Conservation (phyloP, 2,888 invertebrate species). For the Drosophila rellima region DNA sequence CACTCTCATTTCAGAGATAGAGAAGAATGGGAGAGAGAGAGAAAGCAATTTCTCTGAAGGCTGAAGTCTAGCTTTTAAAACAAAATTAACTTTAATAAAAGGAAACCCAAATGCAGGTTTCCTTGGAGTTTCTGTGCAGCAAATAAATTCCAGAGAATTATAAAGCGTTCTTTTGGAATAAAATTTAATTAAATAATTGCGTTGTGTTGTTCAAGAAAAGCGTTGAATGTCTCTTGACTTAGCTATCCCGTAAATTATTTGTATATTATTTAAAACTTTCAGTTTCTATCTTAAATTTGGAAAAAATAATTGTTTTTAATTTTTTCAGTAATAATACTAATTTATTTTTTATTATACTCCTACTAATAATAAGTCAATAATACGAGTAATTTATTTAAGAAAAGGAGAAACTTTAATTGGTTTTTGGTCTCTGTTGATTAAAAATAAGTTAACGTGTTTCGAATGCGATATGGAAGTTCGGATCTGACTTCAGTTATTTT, state of each 20-base stretch:
- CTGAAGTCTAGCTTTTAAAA: background rate
- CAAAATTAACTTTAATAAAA: background rate
- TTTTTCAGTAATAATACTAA: too few species aligned
- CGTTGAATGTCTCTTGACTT: background rate
- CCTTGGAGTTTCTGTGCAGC: background rate
- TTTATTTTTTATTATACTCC: too few species aligned
- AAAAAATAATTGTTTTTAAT: too few species aligned
- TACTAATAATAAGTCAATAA: too few species aligned
- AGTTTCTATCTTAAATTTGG: too few species aligned
- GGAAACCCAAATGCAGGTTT: constrained; percentile 1
- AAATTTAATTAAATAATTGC: background rate
- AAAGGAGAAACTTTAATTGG: too few species aligned
- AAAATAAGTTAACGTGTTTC: background rate
- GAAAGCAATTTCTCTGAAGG: background rate
- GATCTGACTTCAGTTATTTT: background rate
- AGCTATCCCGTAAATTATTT: too few species aligned
- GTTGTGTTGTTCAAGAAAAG: background rate
- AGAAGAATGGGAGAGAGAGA: background rate
- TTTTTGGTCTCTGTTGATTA: too few species aligned
- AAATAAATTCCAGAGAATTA: background rate
- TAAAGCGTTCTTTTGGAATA: background rate
- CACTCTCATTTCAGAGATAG: background rate
- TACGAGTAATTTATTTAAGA: too few species aligned
- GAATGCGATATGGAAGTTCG: background rate
- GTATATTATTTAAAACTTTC: too few species aligned